Evolutionary conservation across 2,113 vertebrate genomes (phyloP), one percentile per base, ranked within the genome.

Genomic region (Gallinago media): DNA sequence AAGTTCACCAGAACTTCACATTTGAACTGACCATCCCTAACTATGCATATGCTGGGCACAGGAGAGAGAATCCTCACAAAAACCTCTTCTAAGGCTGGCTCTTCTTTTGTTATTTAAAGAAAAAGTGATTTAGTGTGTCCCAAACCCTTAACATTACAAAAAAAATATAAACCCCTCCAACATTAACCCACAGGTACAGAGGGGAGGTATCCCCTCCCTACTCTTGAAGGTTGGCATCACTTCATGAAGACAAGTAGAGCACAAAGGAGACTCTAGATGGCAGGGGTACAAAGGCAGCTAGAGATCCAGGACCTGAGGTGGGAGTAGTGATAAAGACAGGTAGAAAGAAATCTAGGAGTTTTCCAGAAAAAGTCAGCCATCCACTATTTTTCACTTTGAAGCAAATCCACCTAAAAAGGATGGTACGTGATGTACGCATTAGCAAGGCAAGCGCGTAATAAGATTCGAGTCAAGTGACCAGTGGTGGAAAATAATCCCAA

Each of bases 371-470:
- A 61, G 16, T 54, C n/a, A 68, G 49, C 23, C 55, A 52, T 10
- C 20, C 9, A 10, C 27, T 36, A 18, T 38, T 80, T 85, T 71
- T 42, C 46, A 42, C 47, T 52, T 67, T 21, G 65, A 81, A 66
- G 50, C 16, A 66, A 66, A 61, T 55, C 55, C 10, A 55, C 31
- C 38, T 42, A 38, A 55, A 44, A 70, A 31, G 15, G 21, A 62
- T 15, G 14, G 46, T n/a, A 52, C 10, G 2, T 6, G 27, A 44
- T 8, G 62, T 19, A 61, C 0, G 0, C 34, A 38, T 40, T 61
- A 76, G 44, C 1, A 2, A 54, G 31, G 22, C 19, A 55, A 0
- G 0, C 0, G 3, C 27, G 15, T 22, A 42, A 1, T 44, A 62
- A 71, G 34, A 59, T 63, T 84, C 85, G 44, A 68, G 62, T 46